Conservation (phyloP, 2,888 invertebrate genomes). For the Habroteleia sp. region DNA sequence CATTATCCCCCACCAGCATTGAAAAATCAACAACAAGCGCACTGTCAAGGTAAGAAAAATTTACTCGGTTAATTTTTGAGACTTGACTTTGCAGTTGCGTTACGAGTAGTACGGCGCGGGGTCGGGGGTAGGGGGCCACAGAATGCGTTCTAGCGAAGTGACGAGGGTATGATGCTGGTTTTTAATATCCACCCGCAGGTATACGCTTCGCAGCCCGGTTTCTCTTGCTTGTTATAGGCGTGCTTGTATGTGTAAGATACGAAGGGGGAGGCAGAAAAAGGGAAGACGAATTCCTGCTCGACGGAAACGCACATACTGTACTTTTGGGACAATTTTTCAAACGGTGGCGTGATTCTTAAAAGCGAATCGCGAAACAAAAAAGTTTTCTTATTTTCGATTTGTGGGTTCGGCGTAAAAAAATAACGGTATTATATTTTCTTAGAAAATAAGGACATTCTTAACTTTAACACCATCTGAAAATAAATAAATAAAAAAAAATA, state of each 20-base stretch:
- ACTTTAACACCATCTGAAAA: too few relatives aligned
- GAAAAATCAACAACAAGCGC: slow-evolving; percentile 28
- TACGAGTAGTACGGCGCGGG: slow-evolving; percentile 26
- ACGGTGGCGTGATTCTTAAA: not conserved
- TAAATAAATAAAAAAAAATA: too few relatives aligned
- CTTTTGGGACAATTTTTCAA: slow-evolving; percentile 25
- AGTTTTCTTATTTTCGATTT: too few relatives aligned
- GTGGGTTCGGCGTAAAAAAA: too few relatives aligned
- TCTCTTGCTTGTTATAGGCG: not conserved
- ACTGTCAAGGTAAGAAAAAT: slow-evolving; percentile 39
- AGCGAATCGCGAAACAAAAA: not conserved
- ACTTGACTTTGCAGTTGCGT: slow-evolving; percentile 42
- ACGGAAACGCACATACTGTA: slow-evolving; percentile 19
- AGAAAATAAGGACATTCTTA: too few relatives aligned
- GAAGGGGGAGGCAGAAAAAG: slow-evolving; percentile 6
- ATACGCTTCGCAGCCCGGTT: slow-evolving; percentile 67
- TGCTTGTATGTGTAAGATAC: not conserved
- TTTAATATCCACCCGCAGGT: slow-evolving; percentile 80
- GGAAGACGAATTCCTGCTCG: slow-evolving; percentile 22
- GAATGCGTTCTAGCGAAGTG: slow-evolving; percentile 75
- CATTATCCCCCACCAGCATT: slow-evolving; percentile 14
- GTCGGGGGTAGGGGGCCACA: too few relatives aligned
- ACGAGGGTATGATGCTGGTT: slow-evolving; percentile 81
- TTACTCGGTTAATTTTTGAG: slow-evolving; percentile 23
- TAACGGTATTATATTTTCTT: too few relatives aligned